A percentile compares a stretch with the other conserved stretches of the same genome.
Conservation (phyloP, 2,888 invertebrate species). For the Scelioninae gen. 2 region DNA sequence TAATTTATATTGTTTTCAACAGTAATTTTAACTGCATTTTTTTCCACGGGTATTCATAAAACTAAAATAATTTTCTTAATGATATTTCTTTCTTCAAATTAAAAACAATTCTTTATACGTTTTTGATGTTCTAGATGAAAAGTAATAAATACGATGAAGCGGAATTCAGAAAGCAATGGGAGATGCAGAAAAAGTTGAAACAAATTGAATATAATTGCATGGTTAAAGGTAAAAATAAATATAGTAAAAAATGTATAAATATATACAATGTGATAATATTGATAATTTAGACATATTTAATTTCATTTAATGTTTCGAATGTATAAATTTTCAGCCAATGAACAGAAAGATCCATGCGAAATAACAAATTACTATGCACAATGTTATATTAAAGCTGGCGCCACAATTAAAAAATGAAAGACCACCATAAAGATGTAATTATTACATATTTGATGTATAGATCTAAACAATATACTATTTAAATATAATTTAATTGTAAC, state of each 20-base stretch:
- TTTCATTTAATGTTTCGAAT: neutral
- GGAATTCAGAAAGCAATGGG: slow-evolving; percentile 1
- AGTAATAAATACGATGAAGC: slow-evolving; percentile 16
- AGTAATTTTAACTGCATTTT: too few species aligned
- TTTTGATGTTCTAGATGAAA: slow-evolving; percentile 20
- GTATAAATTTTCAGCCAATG: slow-evolving; percentile 1
- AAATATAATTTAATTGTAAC: too few species aligned
- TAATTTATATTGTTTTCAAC: too few species aligned
- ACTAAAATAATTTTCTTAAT: too few species aligned
- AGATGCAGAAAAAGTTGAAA: neutral
- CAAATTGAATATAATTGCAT: slow-evolving; percentile 22
- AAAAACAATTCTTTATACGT: too few species aligned
- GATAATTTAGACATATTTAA: neutral
- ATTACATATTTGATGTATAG: too few species aligned
- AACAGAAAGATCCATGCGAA: slow-evolving; percentile 4
- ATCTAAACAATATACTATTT: too few species aligned
- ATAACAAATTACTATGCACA: neutral
- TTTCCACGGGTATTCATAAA: neutral
- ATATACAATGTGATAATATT: neutral
- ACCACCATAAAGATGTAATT: too few species aligned
- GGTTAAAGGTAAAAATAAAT: slow-evolving; percentile 11
- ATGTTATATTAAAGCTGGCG: neutral
- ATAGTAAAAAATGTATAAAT: neutral
- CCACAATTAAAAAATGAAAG: neutral
- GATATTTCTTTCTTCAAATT: too few species aligned